Conservation (phyloP, 2,797 vertebrate genomes). For the Pangasius sanitwongsei region DNA sequence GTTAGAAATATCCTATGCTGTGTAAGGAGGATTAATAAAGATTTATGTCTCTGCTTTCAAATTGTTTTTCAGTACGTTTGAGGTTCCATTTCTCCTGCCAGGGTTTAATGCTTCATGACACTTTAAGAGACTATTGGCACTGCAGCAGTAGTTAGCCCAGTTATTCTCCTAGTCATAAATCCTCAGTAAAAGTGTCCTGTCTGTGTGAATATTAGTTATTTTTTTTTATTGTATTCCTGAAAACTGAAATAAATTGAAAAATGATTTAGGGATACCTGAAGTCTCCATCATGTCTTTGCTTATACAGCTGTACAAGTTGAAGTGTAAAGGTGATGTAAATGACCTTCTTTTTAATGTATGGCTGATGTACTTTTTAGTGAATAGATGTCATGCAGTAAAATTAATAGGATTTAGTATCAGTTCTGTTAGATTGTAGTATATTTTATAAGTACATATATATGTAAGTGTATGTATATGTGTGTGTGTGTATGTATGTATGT, state of each 20-base stretch:
- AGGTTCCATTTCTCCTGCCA: slow-evolving; percentile 22
- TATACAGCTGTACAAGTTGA: neutral
- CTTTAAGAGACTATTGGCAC: slow-evolving; percentile 21
- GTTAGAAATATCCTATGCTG: neutral
- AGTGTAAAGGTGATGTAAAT: neutral
- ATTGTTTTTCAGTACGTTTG: neutral
- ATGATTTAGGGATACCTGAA: slow-evolving; percentile 7
- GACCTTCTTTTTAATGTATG: neutral
- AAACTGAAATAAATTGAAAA: neutral
- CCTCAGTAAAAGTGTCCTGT: slow-evolving; percentile 14
- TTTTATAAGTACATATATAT: neutral
- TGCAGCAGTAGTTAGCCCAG: slow-evolving; percentile 17
- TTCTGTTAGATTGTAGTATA: neutral
- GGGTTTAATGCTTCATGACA: slow-evolving; percentile 20
- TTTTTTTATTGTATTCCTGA: neutral
- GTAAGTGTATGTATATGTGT: too few relatives aligned
- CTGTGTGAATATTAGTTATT: slow-evolving; percentile 20
- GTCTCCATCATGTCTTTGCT: neutral
- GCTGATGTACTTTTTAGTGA: neutral
- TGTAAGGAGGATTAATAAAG: slow-evolving; percentile 15
- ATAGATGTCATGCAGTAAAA: neutral
- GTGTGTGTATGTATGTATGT: too few relatives aligned
- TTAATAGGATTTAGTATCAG: neutral
- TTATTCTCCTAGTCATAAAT: slow-evolving; percentile 30
- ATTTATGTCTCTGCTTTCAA: slow-evolving; percentile 2